Percentiles rank a stretch among this genome's conserved stretches.
Evolutionary conservation across 2,888 invertebrate species (phyloP).

Genomic region (Dynastes maya): DNA sequence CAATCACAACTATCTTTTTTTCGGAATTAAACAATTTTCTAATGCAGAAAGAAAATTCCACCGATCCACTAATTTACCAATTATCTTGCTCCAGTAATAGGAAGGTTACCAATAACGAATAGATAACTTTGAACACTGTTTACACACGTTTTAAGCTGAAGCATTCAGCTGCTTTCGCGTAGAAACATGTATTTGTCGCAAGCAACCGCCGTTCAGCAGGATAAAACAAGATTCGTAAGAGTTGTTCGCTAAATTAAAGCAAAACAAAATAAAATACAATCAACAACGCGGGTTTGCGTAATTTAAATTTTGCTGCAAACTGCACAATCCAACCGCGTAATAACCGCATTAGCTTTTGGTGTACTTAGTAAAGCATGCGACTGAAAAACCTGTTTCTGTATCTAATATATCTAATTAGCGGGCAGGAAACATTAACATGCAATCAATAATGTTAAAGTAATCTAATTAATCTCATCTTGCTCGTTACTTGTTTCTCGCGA

Average conservation of each 20-base stretch:
- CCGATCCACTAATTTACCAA: too few relatives aligned
- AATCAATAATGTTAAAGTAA: background rate
- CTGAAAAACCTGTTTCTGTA: background rate
- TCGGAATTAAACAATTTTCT: too few relatives aligned
- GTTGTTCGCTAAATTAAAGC: too few relatives aligned
- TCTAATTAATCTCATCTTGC: background rate
- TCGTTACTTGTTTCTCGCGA: background rate
- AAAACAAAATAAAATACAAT: background rate
- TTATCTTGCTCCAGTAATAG: too few relatives aligned
- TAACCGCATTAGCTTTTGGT: background rate
- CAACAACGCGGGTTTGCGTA: conserved; percentile 1
- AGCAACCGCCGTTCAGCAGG: background rate
- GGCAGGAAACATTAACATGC: conserved; percentile 3
- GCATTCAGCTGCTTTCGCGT: too few relatives aligned
- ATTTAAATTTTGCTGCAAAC: background rate
- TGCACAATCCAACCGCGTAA: background rate
- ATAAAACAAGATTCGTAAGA: background rate
- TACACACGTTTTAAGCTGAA: too few relatives aligned
- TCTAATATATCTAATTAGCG: conserved; percentile 13
- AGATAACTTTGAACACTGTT: too few relatives aligned
- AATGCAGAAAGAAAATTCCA: too few relatives aligned
- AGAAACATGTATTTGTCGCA: too few relatives aligned
- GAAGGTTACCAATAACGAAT: too few relatives aligned
- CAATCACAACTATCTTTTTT: too few relatives aligned
- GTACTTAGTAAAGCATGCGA: background rate